phyloP scores from a whole-genome alignment of 2,888 invertebrate genomes.

The Heliconius cydno region DNA sequence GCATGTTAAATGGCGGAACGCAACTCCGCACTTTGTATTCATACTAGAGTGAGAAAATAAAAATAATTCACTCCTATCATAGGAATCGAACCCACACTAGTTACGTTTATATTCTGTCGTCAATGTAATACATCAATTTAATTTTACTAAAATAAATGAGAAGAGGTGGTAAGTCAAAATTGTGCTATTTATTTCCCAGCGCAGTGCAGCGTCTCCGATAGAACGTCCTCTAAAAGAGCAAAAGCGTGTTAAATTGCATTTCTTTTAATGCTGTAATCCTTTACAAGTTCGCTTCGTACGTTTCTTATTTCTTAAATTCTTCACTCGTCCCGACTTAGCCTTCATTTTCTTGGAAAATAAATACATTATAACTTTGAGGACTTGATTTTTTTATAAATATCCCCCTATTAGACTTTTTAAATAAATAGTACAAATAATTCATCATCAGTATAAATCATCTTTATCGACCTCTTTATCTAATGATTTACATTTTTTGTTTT shows the following conservation, averaged over 20 bases:
- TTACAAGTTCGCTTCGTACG: constrained; percentile 22
- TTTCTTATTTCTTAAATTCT: constrained; percentile 29
- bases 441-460: too few relatives aligned
- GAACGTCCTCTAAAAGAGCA: constrained; percentile 21
- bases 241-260: constrained; percentile 41
- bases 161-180: background rate
- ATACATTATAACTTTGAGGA: background rate
- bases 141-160: background rate
- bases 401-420: too few relatives aligned
- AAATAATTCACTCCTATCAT: too few relatives aligned
- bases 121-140: background rate
- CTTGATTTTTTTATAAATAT: background rate
- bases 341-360: background rate
- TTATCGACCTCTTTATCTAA: too few relatives aligned
- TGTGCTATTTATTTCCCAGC: background rate
- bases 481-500: too few relatives aligned
- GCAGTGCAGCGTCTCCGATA: constrained; percentile 26
- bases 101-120: background rate
- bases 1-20: too few relatives aligned
- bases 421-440: too few relatives aligned
- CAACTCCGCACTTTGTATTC: too few relatives aligned
- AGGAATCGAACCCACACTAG: background rate
- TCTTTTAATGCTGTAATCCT: constrained; percentile 38
- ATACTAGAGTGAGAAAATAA: too few relatives aligned
- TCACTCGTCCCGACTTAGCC: constrained; percentile 18